phyloP scores from a whole-genome alignment of 2,888 invertebrate species.

The Pemphredon lugubris region DNA sequence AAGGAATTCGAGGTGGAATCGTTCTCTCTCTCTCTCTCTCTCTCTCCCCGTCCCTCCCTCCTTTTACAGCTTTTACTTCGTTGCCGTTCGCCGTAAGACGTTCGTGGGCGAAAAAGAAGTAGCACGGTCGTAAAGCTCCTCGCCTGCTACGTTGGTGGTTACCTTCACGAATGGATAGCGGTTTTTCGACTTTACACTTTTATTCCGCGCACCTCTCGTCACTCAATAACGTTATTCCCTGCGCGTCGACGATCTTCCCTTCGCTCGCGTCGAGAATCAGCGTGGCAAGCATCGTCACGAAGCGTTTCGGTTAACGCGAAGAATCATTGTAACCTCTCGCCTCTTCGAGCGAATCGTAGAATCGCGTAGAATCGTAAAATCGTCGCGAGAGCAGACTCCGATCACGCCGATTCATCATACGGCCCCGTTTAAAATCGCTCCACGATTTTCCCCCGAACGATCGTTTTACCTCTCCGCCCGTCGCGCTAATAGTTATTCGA shows the following conservation, averaged over 20 bases:
- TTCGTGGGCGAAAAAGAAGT: conserved; percentile 38
- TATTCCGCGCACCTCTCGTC: conserved; percentile 24
- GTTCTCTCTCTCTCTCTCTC: too few species aligned
- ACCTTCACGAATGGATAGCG: conserved; percentile 21
- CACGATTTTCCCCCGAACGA: too few species aligned
- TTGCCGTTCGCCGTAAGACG: conserved; percentile 11
- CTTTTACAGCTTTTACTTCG: conserved; percentile 28
- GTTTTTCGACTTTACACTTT: conserved; percentile 36
- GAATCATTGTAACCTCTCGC: too few species aligned
- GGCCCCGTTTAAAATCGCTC: too few species aligned
- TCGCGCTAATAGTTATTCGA: background rate
- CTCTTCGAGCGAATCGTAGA: too few species aligned
- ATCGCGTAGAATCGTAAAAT: background rate
- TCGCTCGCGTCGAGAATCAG: too few species aligned
- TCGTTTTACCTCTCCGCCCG: too few species aligned
- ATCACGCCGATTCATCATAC: background rate
- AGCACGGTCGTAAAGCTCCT: conserved; percentile 41
- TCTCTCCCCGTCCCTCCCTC: too few species aligned
- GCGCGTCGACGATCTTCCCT: conserved; percentile 12
- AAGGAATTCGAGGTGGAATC: conserved; percentile 38
- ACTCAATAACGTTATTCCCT: conserved; percentile 11
- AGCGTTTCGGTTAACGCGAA: background rate
- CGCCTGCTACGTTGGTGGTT: conserved; percentile 32
- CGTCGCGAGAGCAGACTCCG: background rate
- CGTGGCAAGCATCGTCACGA: too few species aligned